Evolutionary conservation across 2,888 invertebrate genomes (phyloP).

Genomic region (Plagodis dolabraria): DNA sequence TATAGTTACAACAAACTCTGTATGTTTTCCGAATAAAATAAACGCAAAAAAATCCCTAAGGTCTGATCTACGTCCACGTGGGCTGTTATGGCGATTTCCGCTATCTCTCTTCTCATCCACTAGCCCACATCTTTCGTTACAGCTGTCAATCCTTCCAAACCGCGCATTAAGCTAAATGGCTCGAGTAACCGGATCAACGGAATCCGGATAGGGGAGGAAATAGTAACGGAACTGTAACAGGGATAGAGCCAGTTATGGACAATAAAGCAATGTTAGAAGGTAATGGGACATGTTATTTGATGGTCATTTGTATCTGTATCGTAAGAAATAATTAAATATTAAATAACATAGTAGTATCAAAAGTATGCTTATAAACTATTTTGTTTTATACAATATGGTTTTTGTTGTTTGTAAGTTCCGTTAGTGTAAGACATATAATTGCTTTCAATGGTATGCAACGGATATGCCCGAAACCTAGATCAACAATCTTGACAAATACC

Average conservation of each 20-base stretch:
- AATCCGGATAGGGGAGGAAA: conserved; percentile 64
- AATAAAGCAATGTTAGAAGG: conserved; percentile 77
- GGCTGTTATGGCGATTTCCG: conserved; percentile 12
- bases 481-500: no score
- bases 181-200: conserved; percentile 68
- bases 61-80: neutral
- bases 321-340: no score
- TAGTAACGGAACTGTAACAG: conserved; percentile 64
- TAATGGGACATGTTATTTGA: conserved; percentile 73
- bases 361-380: no score
- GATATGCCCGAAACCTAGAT: no score
- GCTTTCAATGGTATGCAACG: no score
- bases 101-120: conserved; percentile 23
- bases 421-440: no score
- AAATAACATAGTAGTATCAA: no score
- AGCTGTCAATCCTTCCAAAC: conserved; percentile 80
- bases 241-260: conserved; percentile 69
- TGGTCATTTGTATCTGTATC: conserved; percentile 44
- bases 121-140: conserved; percentile 30
- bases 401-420: no score
- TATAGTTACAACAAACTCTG: no score
- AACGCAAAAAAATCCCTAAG: no score
- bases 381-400: no score
- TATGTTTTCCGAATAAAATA: no score
- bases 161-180: conserved; percentile 82